phyloP scores from a whole-genome alignment of 2,888 invertebrate genomes.

The Laspeyria flexula region DNA sequence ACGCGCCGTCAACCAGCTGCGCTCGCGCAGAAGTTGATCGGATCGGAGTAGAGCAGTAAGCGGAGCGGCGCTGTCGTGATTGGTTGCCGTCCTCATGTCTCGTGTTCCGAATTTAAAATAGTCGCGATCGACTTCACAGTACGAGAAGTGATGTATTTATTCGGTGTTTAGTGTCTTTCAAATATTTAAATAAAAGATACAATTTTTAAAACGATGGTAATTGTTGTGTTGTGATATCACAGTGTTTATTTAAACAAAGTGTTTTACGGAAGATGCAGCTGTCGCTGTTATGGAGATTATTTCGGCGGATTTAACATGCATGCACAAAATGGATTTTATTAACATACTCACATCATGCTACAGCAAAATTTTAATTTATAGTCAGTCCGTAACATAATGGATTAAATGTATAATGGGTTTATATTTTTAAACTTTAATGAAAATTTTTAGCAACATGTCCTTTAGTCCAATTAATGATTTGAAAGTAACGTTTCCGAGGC shows the following conservation, averaged over 20 bases:
- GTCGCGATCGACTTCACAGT: constrained; percentile 67
- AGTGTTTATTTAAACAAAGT: constrained; percentile 52
- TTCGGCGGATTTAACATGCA: constrained; percentile 55
- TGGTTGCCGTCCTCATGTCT: constrained; percentile 64
- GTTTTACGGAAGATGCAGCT: constrained; percentile 63
- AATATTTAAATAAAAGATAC: constrained; percentile 21
- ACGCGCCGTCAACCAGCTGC: constrained; percentile 60
- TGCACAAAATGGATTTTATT: constrained; percentile 44
- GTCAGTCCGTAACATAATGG: neutral
- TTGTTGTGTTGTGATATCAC: constrained; percentile 53
- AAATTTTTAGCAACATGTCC: constrained; percentile 33
- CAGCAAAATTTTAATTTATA: constrained; percentile 33
- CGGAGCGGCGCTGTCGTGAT: constrained; percentile 78
- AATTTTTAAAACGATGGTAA: constrained; percentile 50
- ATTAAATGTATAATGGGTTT: constrained; percentile 4
- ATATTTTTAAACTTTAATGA: constrained; percentile 18
- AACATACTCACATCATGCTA: constrained; percentile 31
- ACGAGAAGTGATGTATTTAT: constrained; percentile 63
- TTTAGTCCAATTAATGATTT: constrained; percentile 44
- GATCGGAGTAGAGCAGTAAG: constrained; percentile 75
- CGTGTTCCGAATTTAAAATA: constrained; percentile 71
- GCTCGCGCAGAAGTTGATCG: constrained; percentile 78
- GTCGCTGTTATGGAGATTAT: constrained; percentile 54
- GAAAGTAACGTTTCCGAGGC: constrained; percentile 65
- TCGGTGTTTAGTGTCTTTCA: constrained; percentile 49